Conservation (phyloP, 1,140 invertebrate genomes). For the Calosoma granatense region DNA sequence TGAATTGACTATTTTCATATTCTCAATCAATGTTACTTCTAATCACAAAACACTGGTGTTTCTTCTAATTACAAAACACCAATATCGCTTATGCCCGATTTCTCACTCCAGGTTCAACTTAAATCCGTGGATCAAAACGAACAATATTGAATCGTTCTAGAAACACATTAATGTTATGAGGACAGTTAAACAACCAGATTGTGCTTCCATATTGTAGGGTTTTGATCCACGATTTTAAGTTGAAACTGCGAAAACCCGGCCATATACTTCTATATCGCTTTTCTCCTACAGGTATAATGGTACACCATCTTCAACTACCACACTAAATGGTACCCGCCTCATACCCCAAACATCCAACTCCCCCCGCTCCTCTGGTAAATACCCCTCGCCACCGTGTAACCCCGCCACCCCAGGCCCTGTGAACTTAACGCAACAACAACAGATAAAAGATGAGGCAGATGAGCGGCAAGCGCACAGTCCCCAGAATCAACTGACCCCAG, state of each 20-base stretch:
- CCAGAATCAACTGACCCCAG: too few relatives aligned
- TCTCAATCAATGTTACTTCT: neutral
- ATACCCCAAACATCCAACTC: conserved; percentile 17
- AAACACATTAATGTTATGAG: too few relatives aligned
- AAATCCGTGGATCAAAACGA: neutral
- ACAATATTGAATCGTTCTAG: too few relatives aligned
- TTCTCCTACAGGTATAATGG: conserved; percentile 28
- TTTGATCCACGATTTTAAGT: too few relatives aligned
- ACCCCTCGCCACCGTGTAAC: conserved; percentile 24
- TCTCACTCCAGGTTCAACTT: too few relatives aligned
- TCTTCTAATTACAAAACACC: too few relatives aligned
- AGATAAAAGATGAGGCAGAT: conserved; percentile 25
- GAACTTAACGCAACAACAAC: conserved; percentile 29
- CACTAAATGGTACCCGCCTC: conserved; percentile 28
- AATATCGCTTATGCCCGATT: too few relatives aligned
- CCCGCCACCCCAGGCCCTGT: conserved; percentile 25
- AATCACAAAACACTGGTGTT: neutral
- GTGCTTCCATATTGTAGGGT: too few relatives aligned
- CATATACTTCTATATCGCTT: neutral
- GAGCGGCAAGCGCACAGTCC: conserved; percentile 18
- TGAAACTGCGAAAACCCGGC: too few relatives aligned
- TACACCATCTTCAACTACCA: conserved; percentile 17
- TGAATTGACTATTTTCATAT: conserved; percentile 3
- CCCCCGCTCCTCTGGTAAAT: conserved; percentile 25
- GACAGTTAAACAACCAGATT: too few relatives aligned